Percentiles rank a stretch among this genome's conserved stretches.
Conservation (phyloP, 2,113 vertebrate species). For the Aphyosemion australe region DNA sequence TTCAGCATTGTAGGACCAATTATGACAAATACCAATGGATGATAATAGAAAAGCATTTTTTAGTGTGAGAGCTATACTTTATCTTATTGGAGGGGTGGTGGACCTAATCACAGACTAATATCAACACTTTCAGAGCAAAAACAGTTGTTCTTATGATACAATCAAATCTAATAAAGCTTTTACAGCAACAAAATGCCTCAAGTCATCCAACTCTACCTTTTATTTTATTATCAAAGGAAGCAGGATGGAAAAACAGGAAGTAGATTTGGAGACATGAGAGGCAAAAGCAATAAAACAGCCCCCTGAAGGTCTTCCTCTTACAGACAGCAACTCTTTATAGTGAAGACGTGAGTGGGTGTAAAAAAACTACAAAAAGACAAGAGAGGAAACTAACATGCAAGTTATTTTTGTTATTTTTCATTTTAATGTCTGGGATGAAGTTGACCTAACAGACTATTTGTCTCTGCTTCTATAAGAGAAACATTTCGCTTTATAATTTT, state of each 20-base stretch:
- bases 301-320: constrained; percentile 4
- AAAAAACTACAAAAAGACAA: constrained; percentile 36
- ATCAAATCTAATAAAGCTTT: constrained; percentile 8
- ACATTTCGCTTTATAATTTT: too few species aligned
- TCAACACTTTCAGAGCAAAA: background rate
- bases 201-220: constrained; percentile 26
- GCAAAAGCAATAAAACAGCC: constrained; percentile 15
- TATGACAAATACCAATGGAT: too few species aligned
- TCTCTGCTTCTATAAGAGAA: too few species aligned
- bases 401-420: too few species aligned
- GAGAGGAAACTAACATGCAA: constrained; percentile 9
- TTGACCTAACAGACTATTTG: too few species aligned
- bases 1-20: too few species aligned
- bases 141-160: background rate
- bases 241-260: constrained; percentile 17
- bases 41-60: too few species aligned
- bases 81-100: too few species aligned
- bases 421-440: too few species aligned
- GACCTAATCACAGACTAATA: too few species aligned
- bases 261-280: constrained; percentile 26
- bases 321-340: constrained; percentile 47
- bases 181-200: constrained; percentile 1
- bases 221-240: constrained; percentile 41
- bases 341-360: constrained; percentile 44
- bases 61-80: too few species aligned